These are phyloP conservation scores for Phortica magna DNA, from an alignment of 2,888 invertebrate genomes.

Conservation along the genomic window DNA sequence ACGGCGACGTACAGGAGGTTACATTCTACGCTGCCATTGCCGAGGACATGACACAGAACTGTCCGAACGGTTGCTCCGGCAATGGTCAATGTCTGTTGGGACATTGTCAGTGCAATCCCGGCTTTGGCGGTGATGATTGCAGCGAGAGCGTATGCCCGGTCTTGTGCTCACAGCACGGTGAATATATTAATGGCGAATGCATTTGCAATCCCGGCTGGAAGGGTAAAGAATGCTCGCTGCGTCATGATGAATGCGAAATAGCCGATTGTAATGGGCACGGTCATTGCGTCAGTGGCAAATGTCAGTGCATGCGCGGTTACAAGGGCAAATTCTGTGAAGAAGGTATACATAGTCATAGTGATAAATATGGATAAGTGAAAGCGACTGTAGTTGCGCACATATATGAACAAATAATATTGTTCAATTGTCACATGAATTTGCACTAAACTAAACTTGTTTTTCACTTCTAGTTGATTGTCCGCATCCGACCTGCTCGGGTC, in stretches of 20 bases:
- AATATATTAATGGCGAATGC: constrained; percentile 97
- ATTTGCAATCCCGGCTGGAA: constrained; percentile 99
- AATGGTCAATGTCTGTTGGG: constrained; percentile 98
- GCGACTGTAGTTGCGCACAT: neutral
- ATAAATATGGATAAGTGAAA: neutral
- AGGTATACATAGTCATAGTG: constrained; percentile 79
- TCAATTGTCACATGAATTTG: neutral
- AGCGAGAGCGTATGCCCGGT: constrained; percentile 99
- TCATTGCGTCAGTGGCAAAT: constrained; percentile 96
- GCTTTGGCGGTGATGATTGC: constrained; percentile 97
- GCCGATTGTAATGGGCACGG: constrained; percentile 98
- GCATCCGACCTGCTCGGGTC: constrained; percentile 95
- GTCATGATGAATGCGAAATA: constrained; percentile 97
- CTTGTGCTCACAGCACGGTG: constrained; percentile 96
- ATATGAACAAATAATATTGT: neutral
- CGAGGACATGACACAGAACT: constrained; percentile 96
- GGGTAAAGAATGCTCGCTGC: constrained; percentile 96
- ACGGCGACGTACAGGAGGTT: constrained; percentile 92
- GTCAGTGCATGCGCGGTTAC: constrained; percentile 95
- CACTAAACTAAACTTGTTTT: neutral
- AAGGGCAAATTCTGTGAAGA: constrained; percentile 96
- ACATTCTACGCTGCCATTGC: constrained; percentile 90
- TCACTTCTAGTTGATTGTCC: constrained; percentile 88
- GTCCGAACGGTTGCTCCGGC: constrained; percentile 97
- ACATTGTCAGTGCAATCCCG: constrained; percentile 97